phyloP scores from a whole-genome alignment of 2,888 invertebrate species.

The Drosophila kokeensis region DNA sequence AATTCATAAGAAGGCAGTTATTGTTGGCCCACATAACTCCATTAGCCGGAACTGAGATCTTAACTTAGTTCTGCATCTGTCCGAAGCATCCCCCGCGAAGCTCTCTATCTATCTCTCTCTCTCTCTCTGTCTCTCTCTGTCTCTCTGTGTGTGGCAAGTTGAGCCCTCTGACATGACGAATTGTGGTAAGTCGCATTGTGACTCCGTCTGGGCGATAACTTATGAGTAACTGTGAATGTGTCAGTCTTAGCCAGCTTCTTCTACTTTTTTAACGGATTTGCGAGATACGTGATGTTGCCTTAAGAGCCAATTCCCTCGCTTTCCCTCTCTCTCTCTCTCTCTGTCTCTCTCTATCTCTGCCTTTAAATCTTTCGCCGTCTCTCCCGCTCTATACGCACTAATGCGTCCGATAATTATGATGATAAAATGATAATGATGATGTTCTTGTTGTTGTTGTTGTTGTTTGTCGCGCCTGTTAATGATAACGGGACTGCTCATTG shows the following conservation, averaged over 20 bases:
- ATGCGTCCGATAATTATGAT: constrained; percentile 75
- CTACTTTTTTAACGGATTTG: constrained; percentile 48
- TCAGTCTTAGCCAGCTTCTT: constrained; percentile 11
- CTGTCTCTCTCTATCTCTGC: constrained; percentile 1
- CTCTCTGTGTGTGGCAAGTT: not conserved
- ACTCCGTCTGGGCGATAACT: constrained; percentile 12
- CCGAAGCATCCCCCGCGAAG: not conserved
- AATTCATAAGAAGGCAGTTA: constrained; percentile 68
- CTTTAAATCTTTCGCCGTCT: not conserved
- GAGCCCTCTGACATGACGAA: constrained; percentile 71
- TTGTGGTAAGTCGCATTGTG: constrained; percentile 64
- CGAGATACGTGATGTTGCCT: constrained; percentile 44
- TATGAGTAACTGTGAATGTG: constrained; percentile 5
- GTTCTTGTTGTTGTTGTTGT: constrained; percentile 14
- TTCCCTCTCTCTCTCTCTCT: not conserved
- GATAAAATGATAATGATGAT: constrained; percentile 71
- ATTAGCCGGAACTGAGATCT: constrained; percentile 70
- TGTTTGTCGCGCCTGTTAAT: constrained; percentile 59
- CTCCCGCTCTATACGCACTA: constrained; percentile 51
- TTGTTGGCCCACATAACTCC: constrained; percentile 45
- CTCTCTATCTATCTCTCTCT: not conserved
- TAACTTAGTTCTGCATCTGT: constrained; percentile 1
- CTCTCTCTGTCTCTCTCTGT: not conserved
- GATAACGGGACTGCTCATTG: constrained; percentile 49
- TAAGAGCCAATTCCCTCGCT: not conserved